A percentile compares a stretch with the other conserved stretches of the same genome.
These are phyloP conservation scores for Anthopleura xanthogrammica DNA, from an alignment of 92 coral and sea anemone species.

Conservation along the genomic window DNA sequence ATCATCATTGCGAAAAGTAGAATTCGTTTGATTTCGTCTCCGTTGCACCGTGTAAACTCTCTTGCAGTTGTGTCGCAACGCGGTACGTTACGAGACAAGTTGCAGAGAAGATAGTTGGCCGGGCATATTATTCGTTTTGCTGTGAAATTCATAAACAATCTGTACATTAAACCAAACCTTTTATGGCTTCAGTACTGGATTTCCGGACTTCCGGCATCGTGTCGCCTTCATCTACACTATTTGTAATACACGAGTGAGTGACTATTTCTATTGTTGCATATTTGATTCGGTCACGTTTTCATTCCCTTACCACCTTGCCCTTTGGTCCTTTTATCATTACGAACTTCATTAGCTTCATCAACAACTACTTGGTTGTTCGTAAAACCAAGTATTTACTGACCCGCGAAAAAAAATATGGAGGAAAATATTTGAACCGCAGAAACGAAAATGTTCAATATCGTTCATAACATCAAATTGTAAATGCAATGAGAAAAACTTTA, in stretches of 20 bases:
- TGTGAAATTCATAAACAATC: neutral
- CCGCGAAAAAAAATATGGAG: too few relatives aligned
- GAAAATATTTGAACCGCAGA: too few relatives aligned
- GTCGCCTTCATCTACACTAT: neutral
- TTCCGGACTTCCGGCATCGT: conserved; percentile 11
- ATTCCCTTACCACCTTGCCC: neutral
- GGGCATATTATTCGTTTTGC: neutral
- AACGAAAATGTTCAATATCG: too few relatives aligned
- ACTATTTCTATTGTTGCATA: neutral
- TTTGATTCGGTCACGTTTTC: neutral
- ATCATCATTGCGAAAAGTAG: too few relatives aligned
- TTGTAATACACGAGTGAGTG: conserved; percentile 3
- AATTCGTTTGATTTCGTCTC: too few relatives aligned
- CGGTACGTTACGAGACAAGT: too few relatives aligned
- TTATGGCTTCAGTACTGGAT: conserved; percentile 3
- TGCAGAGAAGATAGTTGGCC: too few relatives aligned
- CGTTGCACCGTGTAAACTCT: too few relatives aligned
- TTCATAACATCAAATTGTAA: too few relatives aligned
- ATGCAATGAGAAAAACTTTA: too few relatives aligned
- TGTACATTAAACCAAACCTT: neutral
- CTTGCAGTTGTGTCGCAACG: too few relatives aligned
- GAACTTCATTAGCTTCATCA: neutral
- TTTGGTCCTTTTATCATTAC: neutral
- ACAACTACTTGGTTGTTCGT: neutral
- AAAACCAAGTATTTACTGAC: neutral